These are phyloP conservation scores for Lycia hirtaria DNA, from an alignment of 2,888 invertebrate genomes.

Conservation along the genomic window DNA sequence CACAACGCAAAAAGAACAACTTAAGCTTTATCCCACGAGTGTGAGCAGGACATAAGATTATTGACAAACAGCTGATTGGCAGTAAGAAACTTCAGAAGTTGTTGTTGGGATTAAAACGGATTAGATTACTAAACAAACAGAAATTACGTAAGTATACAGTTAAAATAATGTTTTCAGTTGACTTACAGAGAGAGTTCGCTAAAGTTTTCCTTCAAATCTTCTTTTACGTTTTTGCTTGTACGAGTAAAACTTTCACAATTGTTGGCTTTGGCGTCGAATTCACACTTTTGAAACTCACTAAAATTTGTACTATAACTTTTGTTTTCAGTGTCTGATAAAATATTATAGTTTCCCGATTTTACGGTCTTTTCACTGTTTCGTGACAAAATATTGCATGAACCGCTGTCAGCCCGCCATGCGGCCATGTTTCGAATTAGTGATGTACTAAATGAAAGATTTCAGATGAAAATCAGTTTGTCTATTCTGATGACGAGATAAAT, in stretches of 20 bases:
- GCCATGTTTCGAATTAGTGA: conserved; percentile 65
- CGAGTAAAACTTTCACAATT: conserved; percentile 11
- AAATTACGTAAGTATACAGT: conserved; percentile 35
- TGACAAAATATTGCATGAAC: conserved; percentile 45
- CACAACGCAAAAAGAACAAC: conserved; percentile 68
- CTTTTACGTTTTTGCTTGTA: conserved; percentile 21
- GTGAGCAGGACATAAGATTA: conserved; percentile 68
- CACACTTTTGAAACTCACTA: conserved; percentile 44
- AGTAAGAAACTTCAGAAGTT: conserved; percentile 38
- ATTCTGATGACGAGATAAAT: conserved; percentile 12
- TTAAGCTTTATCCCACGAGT: conserved; percentile 55
- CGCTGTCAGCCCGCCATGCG: conserved; percentile 72
- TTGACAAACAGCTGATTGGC: conserved; percentile 82
- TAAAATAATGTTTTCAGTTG: conserved; percentile 14
- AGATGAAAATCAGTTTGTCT: conserved; percentile 7
- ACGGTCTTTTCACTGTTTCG: conserved; percentile 39
- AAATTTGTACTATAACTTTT: conserved; percentile 43
- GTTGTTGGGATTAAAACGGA: conserved; percentile 6
- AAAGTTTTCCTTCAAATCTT: conserved; percentile 28
- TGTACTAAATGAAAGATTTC: conserved; percentile 18
- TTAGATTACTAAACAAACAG: conserved; percentile 9
- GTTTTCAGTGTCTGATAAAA: conserved; percentile 42
- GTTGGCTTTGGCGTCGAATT: conserved; percentile 41
- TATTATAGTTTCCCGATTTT: conserved; percentile 39
- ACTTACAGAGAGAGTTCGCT: conserved; percentile 32